Evolutionary conservation across 2,888 invertebrate species (phyloP).

Genomic region (Priocnemis perturbator): DNA sequence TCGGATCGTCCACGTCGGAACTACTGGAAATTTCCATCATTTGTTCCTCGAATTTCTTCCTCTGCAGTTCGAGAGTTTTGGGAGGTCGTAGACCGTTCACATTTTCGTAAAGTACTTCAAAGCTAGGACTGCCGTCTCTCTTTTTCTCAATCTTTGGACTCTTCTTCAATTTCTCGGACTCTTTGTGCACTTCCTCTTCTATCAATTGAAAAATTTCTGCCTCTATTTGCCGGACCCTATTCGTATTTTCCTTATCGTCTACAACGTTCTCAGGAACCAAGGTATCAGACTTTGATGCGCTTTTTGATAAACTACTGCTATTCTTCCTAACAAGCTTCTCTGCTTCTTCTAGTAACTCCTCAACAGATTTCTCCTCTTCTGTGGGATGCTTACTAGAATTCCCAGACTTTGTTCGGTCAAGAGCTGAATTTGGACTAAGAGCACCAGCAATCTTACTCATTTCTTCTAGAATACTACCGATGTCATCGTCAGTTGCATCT

Average conservation of each 20-base stretch:
- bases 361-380: conserved; percentile 70
- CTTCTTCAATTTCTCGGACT: conserved; percentile 63
- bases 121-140: conserved; percentile 55
- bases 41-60: conserved; percentile 67
- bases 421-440: conserved; percentile 64
- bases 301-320: conserved; percentile 64
- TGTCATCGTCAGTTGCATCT: conserved; percentile 73
- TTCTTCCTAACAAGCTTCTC: conserved; percentile 69
- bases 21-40: conserved; percentile 69
- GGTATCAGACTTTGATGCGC: conserved; percentile 63
- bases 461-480: conserved; percentile 71
- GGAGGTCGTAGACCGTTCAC: conserved; percentile 54
- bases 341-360: conserved; percentile 71
- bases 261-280: conserved; percentile 59
- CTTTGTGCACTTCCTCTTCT: conserved; percentile 67
- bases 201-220: conserved; percentile 70
- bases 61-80: conserved; percentile 63
- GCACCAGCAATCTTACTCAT: conserved; percentile 71
- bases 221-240: conserved; percentile 63
- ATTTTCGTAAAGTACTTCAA: conserved; percentile 62
- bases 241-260: conserved; percentile 43
- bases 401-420: conserved; percentile 59
- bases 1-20: conserved; percentile 71
- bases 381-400: conserved; percentile 59
- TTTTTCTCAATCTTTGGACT: conserved; percentile 62